These are phyloP conservation scores for Flexamia atlantica DNA, from an alignment of 2,888 invertebrate species.

Conservation along the genomic window DNA sequence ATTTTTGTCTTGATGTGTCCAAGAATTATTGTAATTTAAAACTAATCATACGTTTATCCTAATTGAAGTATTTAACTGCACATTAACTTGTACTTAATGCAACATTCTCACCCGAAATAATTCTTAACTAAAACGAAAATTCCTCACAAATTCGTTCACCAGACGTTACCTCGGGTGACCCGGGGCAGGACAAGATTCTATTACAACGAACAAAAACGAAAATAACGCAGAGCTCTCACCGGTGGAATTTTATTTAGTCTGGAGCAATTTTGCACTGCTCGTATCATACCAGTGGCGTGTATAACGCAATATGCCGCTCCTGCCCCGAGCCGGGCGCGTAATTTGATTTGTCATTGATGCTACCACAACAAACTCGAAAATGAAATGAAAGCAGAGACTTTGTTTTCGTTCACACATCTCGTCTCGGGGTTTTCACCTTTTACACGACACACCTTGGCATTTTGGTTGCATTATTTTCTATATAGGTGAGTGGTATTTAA, in stretches of 20 bases:
- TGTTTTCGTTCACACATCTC: slow-evolving; percentile 40
- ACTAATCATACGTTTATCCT: no score
- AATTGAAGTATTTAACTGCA: no score
- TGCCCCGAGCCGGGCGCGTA: slow-evolving; percentile 20
- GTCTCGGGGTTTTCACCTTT: neutral
- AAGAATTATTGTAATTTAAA: no score
- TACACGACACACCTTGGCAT: slow-evolving; percentile 1
- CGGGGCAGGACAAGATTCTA: slow-evolving; percentile 1
- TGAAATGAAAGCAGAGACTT: slow-evolving; percentile 52
- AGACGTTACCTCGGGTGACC: neutral
- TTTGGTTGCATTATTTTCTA: no score
- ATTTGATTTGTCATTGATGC: slow-evolving; percentile 56
- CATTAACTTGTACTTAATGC: no score
- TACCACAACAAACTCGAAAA: slow-evolving; percentile 50
- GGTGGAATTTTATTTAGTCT: slow-evolving; percentile 39
- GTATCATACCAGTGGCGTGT: neutral
- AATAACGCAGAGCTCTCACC: neutral
- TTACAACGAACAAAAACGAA: slow-evolving; percentile 12
- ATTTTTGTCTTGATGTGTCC: no score
- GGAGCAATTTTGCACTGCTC: slow-evolving; percentile 23
- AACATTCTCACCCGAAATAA: no score
- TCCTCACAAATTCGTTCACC: neutral
- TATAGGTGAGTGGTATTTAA: no score
- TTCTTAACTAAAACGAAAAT: no score
- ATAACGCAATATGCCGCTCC: slow-evolving; percentile 36